Evolutionary conservation across 2,888 invertebrate genomes (phyloP).

Genomic region (Perizoma affinitatum): DNA sequence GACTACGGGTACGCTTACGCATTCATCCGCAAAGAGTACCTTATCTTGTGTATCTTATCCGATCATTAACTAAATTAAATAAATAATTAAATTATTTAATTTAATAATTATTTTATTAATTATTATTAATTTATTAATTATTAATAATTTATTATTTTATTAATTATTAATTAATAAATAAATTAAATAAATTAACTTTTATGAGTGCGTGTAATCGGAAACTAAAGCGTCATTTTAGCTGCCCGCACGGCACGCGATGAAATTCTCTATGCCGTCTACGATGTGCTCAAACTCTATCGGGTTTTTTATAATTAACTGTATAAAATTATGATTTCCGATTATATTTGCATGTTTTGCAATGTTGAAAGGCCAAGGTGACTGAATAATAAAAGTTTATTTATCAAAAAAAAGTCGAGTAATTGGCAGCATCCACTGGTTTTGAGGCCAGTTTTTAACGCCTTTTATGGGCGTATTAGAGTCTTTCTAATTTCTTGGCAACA

Average conservation of each 20-base stretch:
- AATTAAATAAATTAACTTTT: no score
- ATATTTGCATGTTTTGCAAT: constrained; percentile 11
- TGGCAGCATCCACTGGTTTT: constrained; percentile 8
- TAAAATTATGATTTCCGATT: constrained; percentile 3
- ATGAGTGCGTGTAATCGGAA: no score
- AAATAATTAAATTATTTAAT: no score
- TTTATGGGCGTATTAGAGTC: constrained; percentile 14
- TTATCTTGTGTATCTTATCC: no score
- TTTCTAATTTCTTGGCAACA: background rate
- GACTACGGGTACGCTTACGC: no score
- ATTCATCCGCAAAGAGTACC: no score
- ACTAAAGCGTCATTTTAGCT: constrained; percentile 15
- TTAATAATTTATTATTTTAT: no score
- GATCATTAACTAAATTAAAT: no score
- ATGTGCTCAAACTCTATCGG: constrained; percentile 4
- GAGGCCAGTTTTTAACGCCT: constrained; percentile 5
- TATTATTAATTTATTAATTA: no score
- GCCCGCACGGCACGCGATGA: constrained; percentile 13
- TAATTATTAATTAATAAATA: no score
- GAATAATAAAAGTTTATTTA: constrained; percentile 1
- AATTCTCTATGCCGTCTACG: constrained; percentile 16
- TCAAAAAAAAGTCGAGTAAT: background rate
- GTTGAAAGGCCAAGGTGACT: constrained; percentile 12
- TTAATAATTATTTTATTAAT: no score
- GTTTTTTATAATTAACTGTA: constrained; percentile 11